These are phyloP conservation scores for Eumacrocentrus americanus DNA, from an alignment of 2,888 invertebrate genomes.

Conservation along the genomic window DNA sequence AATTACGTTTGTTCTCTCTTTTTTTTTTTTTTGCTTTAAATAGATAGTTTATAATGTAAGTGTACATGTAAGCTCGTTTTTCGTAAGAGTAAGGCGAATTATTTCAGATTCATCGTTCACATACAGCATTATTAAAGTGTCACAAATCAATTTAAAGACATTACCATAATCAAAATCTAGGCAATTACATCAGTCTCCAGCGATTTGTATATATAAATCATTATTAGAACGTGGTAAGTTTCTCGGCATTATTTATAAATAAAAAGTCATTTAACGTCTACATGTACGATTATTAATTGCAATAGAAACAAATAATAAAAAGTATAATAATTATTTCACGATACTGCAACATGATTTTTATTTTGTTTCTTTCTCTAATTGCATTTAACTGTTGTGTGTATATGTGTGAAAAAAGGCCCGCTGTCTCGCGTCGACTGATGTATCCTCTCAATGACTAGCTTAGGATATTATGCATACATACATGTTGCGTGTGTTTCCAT, in stretches of 20 bases:
- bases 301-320: background rate
- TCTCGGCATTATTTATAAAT: conserved; percentile 17
- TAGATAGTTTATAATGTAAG: conserved; percentile 36
- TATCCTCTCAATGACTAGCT: conserved; percentile 54
- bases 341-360: conserved; percentile 3
- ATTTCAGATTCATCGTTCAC: background rate
- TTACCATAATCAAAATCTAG: background rate
- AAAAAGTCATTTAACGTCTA: background rate
- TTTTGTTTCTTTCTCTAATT: background rate
- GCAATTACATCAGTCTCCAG: conserved; percentile 24
- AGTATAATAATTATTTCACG: background rate
- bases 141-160: background rate
- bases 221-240: conserved; percentile 8
- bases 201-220: conserved; percentile 10
- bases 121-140: background rate
- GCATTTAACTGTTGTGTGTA: background rate
- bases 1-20: background rate
- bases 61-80: conserved; percentile 48
- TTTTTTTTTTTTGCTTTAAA: background rate
- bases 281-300: background rate
- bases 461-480: conserved; percentile 54
- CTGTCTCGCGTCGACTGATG: conserved; percentile 44
- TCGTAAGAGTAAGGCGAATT: background rate
- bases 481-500: conserved; percentile 32
- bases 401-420: background rate